Base-by-base conservation (phyloP, 2,113 vertebrate genomes). In the Limnothrissa miodon region DNA sequence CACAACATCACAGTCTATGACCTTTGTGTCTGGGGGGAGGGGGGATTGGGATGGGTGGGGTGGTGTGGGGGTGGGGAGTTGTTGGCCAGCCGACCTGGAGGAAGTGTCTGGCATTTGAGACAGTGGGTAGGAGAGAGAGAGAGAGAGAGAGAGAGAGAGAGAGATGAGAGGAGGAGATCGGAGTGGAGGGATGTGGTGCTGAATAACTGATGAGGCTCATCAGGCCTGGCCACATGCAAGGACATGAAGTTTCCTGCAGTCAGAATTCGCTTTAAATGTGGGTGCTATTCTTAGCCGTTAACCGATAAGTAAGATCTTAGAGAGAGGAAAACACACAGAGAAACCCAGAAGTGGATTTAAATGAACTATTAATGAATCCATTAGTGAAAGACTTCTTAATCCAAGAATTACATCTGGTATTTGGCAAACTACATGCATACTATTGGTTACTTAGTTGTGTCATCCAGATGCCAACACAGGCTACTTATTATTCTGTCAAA, bases 1-100 rank as follows among this genome's bases (percentile, higher is more conserved):
- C 29, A 4, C 29, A 36, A 4, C 29, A 11, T 33, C 21, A 6
- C 51, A 10, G 66, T 4, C 66, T 74, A 9, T 36, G 66, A 36
- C 66, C 66, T 74, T 74, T 74, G 66, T 74, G 66, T 74, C 66
- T 74, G 66, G 33, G 25, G n/a, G 42, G 42, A 42, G 42, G 42
- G 6, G 42, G 2, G 42, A 42, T 4, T 33, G 10, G 59, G 2
- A 11, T 56, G 53, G 7, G 53, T 19, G 53, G 19, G 53, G 7
- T 1, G 5, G 53, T 21, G 17, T 19, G 56, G 25, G 3, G 19
- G 66, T 2, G 33, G 66, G n/a, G 9, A 4, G 62, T 10, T 4
- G 25, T 13, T n/a, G 9, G 59, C n/a, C n/a, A 29, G 59, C 59
- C 59, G 13, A 66, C 59, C 59, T 66, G 59, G 59, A 33, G 25